Evolutionary conservation across 1,140 invertebrate species (phyloP).

Genomic region (Heliothis subflexa): DNA sequence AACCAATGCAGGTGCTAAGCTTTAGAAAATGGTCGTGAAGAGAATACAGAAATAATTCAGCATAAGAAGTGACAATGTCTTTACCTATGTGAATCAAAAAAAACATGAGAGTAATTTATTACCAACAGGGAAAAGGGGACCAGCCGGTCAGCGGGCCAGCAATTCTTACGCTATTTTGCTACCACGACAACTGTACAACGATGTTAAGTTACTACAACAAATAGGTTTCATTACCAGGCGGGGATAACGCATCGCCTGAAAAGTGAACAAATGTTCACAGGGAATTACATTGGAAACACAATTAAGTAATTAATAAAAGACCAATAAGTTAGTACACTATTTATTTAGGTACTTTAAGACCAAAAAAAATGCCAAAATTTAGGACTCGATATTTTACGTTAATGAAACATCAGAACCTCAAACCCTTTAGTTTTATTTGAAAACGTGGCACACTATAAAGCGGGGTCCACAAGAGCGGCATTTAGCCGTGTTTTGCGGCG

Average conservation of each 20-base stretch:
- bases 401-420: conserved; percentile 7
- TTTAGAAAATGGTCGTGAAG: no score
- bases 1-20: not conserved
- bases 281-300: no score
- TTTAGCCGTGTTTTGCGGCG: conserved; percentile 46
- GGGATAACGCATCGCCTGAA: not conserved
- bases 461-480: conserved; percentile 18
- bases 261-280: no score
- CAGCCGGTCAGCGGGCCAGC: not conserved
- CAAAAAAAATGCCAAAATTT: not conserved
- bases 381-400: not conserved
- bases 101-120: not conserved
- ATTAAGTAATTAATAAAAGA: no score
- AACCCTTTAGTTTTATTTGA: conserved; percentile 22
- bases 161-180: not conserved
- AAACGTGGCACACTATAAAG: conserved; percentile 36
- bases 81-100: not conserved
- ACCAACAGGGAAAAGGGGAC: not conserved
- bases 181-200: conserved; percentile 42
- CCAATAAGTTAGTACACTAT: no score
- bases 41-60: not conserved
- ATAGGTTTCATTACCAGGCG: not conserved
- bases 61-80: not conserved
- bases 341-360: not conserved
- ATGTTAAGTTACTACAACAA: not conserved